Evolutionary conservation across 2,888 invertebrate species (phyloP), one percentile per base, ranked within the genome.

Genomic region (Hemicrepidius hirtus): DNA sequence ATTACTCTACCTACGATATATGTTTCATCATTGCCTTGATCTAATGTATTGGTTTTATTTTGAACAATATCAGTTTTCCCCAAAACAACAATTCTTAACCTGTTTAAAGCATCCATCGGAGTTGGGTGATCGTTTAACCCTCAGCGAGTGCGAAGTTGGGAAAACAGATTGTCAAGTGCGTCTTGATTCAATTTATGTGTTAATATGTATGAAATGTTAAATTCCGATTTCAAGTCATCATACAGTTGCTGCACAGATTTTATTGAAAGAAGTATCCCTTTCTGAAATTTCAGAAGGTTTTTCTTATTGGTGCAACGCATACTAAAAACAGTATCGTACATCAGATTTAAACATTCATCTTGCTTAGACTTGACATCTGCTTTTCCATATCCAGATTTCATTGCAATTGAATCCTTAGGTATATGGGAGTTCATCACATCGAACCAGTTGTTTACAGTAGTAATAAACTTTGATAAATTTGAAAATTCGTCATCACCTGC

Each of bases 61-160:
- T 24, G 24, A 24, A 24, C 24, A 24, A 24, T 24, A 24, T 24
- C 24, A 2, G 24, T 24, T 24, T 24, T 24, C 3, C 24, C 24
- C 24, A 24, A 24, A 24, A 24, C 5, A 24, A 5, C 24, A 71
- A 76, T 75, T 20, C 75, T 55, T 7, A 77, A 18, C 16, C 78
- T 46, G 35, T 77, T 74, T 3, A 80, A 7, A 16, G 76, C 73
- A 73, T 77, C 70, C 37, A 80, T 66, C 13, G 77, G 73, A 16
- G 77, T 59, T 10, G 78, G 76, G 66, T 79, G 78, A 57, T 79
- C 80, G 49, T 79, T 70, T 18, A 79, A 64, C 24, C 78, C 78
- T 6, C 76, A 76, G 46, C 67, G 44, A 9, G 69, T 65, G 60
- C 76, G 67, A 18, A 79, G 41, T 53, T 77, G 78, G 55, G 76